A percentile compares a stretch with the other conserved stretches of the same genome.
These are phyloP conservation scores for Theristus sp. DNA, from an alignment of 2,888 invertebrate genomes.

Conservation along the genomic window DNA sequence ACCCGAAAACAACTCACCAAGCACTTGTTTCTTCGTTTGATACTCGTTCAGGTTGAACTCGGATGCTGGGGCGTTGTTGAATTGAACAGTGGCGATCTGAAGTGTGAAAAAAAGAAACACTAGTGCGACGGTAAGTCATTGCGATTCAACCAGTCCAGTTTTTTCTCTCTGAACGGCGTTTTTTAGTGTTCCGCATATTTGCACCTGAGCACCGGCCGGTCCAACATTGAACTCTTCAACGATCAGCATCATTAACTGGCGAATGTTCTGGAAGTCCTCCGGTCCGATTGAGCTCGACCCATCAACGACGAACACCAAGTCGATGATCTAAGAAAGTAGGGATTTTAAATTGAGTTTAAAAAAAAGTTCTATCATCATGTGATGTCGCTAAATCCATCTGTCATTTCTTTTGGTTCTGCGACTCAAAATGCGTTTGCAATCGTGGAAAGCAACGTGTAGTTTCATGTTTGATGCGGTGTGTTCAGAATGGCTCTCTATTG, in stretches of 20 bases:
- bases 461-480: too few species aligned
- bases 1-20: neutral
- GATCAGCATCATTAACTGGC: constrained; percentile 1
- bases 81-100: constrained; percentile 4
- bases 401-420: too few species aligned
- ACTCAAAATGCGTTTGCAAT: too few species aligned
- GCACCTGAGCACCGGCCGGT: neutral
- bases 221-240: constrained; percentile 3
- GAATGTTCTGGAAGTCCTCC: constrained; percentile 3
- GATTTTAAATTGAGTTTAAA: too few species aligned
- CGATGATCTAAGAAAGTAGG: neutral
- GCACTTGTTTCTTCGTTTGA: neutral
- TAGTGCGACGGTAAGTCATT: too few species aligned
- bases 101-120: too few species aligned
- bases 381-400: too few species aligned
- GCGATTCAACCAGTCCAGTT: too few species aligned
- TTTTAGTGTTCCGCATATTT: neutral
- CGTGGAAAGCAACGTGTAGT: too few species aligned
- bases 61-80: neutral
- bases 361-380: too few species aligned
- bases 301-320: constrained; percentile 4
- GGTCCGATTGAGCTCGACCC: constrained; percentile 6
- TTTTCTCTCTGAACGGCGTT: neutral
- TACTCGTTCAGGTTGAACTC: constrained; percentile 4
- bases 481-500: too few species aligned